These are phyloP conservation scores for Eilema sororculum DNA, from an alignment of 2,888 invertebrate species.

Conservation along the genomic window DNA sequence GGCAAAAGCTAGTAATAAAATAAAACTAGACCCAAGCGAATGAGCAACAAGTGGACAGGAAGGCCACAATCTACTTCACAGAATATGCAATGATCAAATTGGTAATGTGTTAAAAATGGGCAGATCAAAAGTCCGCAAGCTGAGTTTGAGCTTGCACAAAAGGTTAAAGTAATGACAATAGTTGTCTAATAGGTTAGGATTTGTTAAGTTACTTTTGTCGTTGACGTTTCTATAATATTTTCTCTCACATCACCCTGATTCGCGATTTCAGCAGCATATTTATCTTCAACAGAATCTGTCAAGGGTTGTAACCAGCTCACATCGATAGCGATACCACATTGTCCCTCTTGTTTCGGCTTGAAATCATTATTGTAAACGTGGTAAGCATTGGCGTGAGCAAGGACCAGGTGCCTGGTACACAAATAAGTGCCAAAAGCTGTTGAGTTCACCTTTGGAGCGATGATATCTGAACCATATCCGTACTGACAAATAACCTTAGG, in stretches of 20 bases:
- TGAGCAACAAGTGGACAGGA: no score
- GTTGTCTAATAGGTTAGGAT: no score
- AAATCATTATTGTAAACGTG: slow-evolving; percentile 69
- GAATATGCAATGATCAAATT: neutral
- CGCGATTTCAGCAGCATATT: slow-evolving; percentile 63
- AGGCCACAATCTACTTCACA: no score
- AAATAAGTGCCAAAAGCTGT: slow-evolving; percentile 80
- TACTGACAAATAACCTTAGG: slow-evolving; percentile 70
- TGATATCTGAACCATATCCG: slow-evolving; percentile 73
- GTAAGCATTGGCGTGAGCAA: slow-evolving; percentile 85
- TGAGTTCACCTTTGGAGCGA: slow-evolving; percentile 68
- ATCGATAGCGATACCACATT: slow-evolving; percentile 59
- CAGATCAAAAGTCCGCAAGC: neutral
- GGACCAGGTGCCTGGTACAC: slow-evolving; percentile 77
- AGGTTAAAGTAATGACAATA: no score
- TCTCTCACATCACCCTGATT: slow-evolving; percentile 45
- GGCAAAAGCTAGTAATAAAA: no score
- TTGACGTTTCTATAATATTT: neutral
- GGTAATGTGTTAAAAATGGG: neutral
- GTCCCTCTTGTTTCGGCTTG: slow-evolving; percentile 54
- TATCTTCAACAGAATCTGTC: slow-evolving; percentile 66
- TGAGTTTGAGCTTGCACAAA: no score
- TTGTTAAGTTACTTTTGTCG: neutral
- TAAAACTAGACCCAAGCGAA: no score
- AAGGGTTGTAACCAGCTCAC: slow-evolving; percentile 61